These are phyloP conservation scores for Danio rerio DNA, from an alignment of 2,113 vertebrate genomes.

Conservation along the genomic window GRCz12tu NC_133190.1:43755001-43755500, in stretches of 20 bases:
- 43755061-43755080: neutral
- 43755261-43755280: neutral
- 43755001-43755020: neutral
- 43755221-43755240: conserved; percentile 17
- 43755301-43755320: neutral
- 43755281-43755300: neutral
- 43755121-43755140: conserved; percentile 33
- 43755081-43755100: neutral
- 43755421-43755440: too few relatives aligned
- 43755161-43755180: conserved; percentile 18
- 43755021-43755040: neutral
- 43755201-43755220: neutral
- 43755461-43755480: too few relatives aligned
- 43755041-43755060: neutral
- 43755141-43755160: conserved; percentile 15
- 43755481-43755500: too few relatives aligned
- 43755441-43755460: too few relatives aligned
- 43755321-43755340: neutral
- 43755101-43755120: conserved; percentile 15
- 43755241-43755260: neutral
- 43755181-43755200: conserved; percentile 15
- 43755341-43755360: neutral
- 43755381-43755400: neutral
- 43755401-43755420: neutral
- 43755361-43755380: neutral